Base-by-base conservation (phyloP, 2,113 vertebrate genomes). In the Salminus brasiliensis region DNA sequence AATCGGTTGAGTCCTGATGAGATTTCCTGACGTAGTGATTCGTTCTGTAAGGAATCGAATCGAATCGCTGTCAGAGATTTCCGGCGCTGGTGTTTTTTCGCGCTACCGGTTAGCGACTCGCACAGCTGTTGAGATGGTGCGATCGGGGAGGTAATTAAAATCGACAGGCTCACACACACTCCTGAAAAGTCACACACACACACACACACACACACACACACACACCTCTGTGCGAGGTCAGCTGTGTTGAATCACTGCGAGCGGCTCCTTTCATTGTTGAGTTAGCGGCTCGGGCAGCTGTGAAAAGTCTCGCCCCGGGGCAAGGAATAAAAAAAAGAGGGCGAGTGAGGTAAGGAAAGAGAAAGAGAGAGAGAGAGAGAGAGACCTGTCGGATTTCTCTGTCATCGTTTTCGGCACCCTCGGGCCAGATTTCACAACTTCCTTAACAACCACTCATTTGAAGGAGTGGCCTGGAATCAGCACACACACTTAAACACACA, bases 301-400 rank as follows among this genome's bases (percentile, higher is more conserved):
- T 89, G 87, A 91, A 91, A 90, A 91, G 88, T 85, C 88, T 90
- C 87, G 91, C 90, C 84, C 73, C 43, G 76, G 87, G 90, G 87
- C 78, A 72, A 87, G 81, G 84, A 88, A 85, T 83, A 84, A 80
- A 83, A 80, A 82, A 85, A 84, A 76, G 78, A 43, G 13, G 84
- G 80, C 45, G 68, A 82, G 43, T 69, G 41, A 65, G 29, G 74
- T 69, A 80, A 83, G 87, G 43, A 36, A n/a, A 34, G 39, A 25
- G 65, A 25, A 34, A 75, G 73, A 49, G 18, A 52, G 60, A 65
- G 45, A 53, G 85, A 43, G 52, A 88, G 89, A 88, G 86, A 67
- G 88, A 89, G 88, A 85, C 80, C 84, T 87, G 87, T 88, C 83
- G 81, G 85, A 84, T 78, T 86, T 82, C 72, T 62, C 78, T 86